Evolutionary conservation across 2,113 vertebrate species (phyloP), one percentile per base, ranked within the genome.

Genomic region (Lutjanus erythropterus): DNA sequence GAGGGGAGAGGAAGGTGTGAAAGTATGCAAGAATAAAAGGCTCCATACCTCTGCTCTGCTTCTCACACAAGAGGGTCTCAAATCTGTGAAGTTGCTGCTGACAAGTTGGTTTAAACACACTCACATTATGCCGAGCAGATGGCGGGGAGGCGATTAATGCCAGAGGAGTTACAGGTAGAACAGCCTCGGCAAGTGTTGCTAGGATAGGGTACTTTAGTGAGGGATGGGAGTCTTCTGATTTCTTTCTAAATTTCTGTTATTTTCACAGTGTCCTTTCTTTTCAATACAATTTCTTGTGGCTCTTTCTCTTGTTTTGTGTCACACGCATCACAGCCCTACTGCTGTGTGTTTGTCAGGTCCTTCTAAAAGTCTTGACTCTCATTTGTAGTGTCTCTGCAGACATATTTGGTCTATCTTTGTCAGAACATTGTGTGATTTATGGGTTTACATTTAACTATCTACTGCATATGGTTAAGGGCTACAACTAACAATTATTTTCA

Each of bases 1-100:
- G 53, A 78, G 78, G 47, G 23, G 12, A 56, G 91, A 64, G 89
- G 79, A 53, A 80, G 74, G 82, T 78, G 75, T 80, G 80, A 81
- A 80, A 78, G 65, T 81, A 56, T 62, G 55, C 41, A 41, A 84
- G 42, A 58, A 78, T 72, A 69, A 83, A 73, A 82, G 72, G 42
- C 49, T 71, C 61, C 44, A 23, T 66, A 58, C 85, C 55, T 62
- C 49, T 49, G 60, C 19, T 49, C 27, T 21, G 33, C 35, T 46
- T 31, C 33, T 70, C 37, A 71, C 39, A 50, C 55, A 23, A 70
- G 39, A 42, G 25, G 42, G 25, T 14, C 52, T 27, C 18, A 11
- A 5, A 59, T 58, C 47, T 85, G 27, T 62, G 76, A 76, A 68
- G 69, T 42, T 80, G 50, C 46, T 62, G 62, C 75, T 80, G 74